Evolutionary conservation across 2,888 invertebrate genomes (phyloP).

Genomic region (Ennomos quercinarius): DNA sequence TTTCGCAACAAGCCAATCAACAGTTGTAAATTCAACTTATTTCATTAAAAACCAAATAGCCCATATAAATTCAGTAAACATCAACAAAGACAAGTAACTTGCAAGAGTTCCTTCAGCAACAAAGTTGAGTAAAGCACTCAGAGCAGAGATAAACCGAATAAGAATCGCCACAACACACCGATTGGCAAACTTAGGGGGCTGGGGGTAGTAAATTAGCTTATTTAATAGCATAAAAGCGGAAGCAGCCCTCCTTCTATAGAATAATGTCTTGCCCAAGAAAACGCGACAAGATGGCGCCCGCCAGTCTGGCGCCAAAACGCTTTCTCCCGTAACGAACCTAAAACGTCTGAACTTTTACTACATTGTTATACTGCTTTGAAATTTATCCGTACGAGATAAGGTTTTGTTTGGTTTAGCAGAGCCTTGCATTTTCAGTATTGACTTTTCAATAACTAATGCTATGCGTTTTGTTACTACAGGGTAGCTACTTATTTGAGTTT

Average conservation of each 20-base stretch:
- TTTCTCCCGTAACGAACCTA: slow-evolving; percentile 49
- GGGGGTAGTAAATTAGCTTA: slow-evolving; percentile 74
- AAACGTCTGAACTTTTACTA: slow-evolving; percentile 44
- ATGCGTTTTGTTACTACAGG: slow-evolving; percentile 42
- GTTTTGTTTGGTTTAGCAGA: slow-evolving; percentile 27
- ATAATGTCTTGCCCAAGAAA: slow-evolving; percentile 63
- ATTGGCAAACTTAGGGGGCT: slow-evolving; percentile 54
- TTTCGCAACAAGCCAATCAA: too few relatives aligned
- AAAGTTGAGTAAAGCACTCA: slow-evolving; percentile 35
- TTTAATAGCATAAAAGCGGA: slow-evolving; percentile 69
- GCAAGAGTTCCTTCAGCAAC: neutral
- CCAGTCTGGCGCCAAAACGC: slow-evolving; percentile 71
- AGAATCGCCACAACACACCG: slow-evolving; percentile 37
- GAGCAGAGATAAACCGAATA: slow-evolving; percentile 42
- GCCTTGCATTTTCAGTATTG: slow-evolving; percentile 50
- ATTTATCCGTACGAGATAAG: slow-evolving; percentile 2
- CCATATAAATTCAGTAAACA: too few relatives aligned
- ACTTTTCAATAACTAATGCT: slow-evolving; percentile 52
- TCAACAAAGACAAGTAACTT: too few relatives aligned
- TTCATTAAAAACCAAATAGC: too few relatives aligned
- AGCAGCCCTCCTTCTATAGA: slow-evolving; percentile 57
- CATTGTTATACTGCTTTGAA: neutral
- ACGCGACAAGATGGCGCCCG: slow-evolving; percentile 68
- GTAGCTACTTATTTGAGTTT: slow-evolving; percentile 26
- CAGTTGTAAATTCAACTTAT: too few relatives aligned